phyloP scores from a whole-genome alignment of 2,888 invertebrate species.

The Chymomyza fuscimana region DNA sequence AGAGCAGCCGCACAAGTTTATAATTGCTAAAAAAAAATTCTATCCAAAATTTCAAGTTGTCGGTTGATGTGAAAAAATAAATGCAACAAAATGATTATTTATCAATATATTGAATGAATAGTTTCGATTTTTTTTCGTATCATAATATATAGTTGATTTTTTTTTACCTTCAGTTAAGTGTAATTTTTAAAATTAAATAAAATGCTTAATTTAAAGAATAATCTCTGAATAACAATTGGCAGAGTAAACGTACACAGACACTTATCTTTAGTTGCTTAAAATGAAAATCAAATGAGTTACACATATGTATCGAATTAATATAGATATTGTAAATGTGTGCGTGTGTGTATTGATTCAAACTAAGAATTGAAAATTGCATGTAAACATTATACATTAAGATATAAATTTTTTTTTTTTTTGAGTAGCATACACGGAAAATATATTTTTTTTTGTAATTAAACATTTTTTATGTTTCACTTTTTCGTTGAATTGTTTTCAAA shows the following conservation, averaged over 20 bases:
- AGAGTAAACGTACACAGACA: constrained; percentile 29
- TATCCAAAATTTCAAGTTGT: too few relatives aligned
- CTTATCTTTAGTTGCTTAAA: constrained; percentile 21
- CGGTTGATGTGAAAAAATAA: not conserved
- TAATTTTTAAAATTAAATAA: constrained; percentile 26
- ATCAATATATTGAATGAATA: constrained; percentile 12
- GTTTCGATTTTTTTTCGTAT: constrained; percentile 16
- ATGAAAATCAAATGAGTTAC: constrained; percentile 14
- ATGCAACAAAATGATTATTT: constrained; percentile 5
- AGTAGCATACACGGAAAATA: not conserved
- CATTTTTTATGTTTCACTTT: not conserved
- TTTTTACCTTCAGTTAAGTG: constrained; percentile 7
- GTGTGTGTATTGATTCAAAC: constrained; percentile 9
- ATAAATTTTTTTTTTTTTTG: constrained; percentile 10
- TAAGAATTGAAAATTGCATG: constrained; percentile 7
- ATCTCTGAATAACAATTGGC: constrained; percentile 28
- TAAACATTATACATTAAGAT: not conserved
- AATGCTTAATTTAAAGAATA: constrained; percentile 22
- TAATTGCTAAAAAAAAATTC: too few relatives aligned
- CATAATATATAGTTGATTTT: constrained; percentile 18
- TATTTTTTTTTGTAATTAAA: not conserved
- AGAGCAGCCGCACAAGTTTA: too few relatives aligned
- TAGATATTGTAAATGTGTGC: constrained; percentile 10
- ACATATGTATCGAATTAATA: constrained; percentile 5
- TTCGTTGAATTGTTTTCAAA: constrained; percentile 18